These are phyloP conservation scores for Lasius fuliginosus DNA, from an alignment of 2,888 invertebrate species.

Conservation along the genomic window DNA sequence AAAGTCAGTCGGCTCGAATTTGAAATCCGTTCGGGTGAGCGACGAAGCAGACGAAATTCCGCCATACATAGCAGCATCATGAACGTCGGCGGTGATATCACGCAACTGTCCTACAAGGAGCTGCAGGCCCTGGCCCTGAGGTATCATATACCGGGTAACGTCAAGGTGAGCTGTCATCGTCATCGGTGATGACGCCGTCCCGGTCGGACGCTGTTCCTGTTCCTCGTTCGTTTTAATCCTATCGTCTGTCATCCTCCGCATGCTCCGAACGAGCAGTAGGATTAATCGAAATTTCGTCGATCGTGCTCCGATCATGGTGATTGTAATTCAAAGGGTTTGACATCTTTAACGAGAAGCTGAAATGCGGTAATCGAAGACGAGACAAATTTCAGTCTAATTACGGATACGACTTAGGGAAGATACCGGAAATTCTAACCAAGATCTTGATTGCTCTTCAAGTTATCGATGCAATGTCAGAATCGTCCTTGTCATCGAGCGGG, in stretches of 20 bases:
- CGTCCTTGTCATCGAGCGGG: background rate
- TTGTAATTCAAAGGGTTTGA: background rate
- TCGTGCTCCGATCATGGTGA: slow-evolving; percentile 18
- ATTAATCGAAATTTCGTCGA: slow-evolving; percentile 19
- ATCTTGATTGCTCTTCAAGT: background rate
- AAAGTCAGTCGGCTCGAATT: slow-evolving; percentile 46
- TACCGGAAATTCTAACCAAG: slow-evolving; percentile 29
- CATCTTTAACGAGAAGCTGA: background rate
- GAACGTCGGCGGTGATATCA: slow-evolving; percentile 77
- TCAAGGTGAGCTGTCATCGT: slow-evolving; percentile 79
- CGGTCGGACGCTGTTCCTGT: background rate
- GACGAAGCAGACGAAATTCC: slow-evolving; percentile 43
- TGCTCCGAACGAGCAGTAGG: background rate
- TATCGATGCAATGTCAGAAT: background rate
- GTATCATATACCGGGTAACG: slow-evolving; percentile 83
- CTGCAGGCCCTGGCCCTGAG: slow-evolving; percentile 81
- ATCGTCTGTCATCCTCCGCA: background rate
- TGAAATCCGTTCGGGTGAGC: slow-evolving; percentile 31
- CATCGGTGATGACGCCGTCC: background rate
- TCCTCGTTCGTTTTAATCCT: background rate
- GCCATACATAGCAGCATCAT: slow-evolving; percentile 62
- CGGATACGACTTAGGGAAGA: background rate
- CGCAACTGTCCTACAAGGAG: slow-evolving; percentile 82
- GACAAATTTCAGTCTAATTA: background rate
- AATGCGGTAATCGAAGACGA: background rate